Evolutionary conservation across 2,888 invertebrate genomes (phyloP), one percentile per base, ranked within the genome.

Genomic region (Leucozona laternaria): DNA sequence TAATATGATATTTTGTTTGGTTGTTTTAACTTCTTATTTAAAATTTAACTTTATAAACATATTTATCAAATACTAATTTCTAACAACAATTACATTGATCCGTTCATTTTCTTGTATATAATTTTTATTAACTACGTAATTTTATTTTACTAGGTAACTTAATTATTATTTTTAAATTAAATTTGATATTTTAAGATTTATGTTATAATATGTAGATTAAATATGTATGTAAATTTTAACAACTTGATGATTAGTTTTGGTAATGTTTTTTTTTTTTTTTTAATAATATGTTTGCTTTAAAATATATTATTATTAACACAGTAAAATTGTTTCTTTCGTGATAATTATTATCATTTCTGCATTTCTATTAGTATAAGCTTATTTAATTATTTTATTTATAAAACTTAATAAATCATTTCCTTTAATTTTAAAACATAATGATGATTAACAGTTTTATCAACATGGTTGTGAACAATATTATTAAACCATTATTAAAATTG

Each of bases 141-240:
- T 68, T 17, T 73, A 60, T 66, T 40, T 37, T 66, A 20, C n/a
- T 31, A 28, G n/a, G n/a, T 66, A 48, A 45, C 28, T 43, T 58
- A 48, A 4, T 50, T 28, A 22, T 72, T 71, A 25, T 20, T 13
- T 50, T 37, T 72, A 58, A 72, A 78, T 73, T 50, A 73, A 55
- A 43, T 55, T 48, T 80, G 28, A 64, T 55, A 64, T 48, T 72
- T 22, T 10, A 22, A 28, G 34, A 45, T 15, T 66, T 31, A n/a
- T 50, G 6, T 68, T 48, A 53, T 68, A 55, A n/a, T 70, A 37
- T 53, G 34, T 77, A 60, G 80, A 72, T 72, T 77, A 77, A 77
- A 43, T 72, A 73, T 85, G 68, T 77, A 76, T 80, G 77, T 80
- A 80, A 80, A 77, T 80, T 72, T 48, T 70, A 81, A 85, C 81